Conservation (phyloP, 92 coral and sea anemone species). For the Epizoanthus illoricatus region DNA sequence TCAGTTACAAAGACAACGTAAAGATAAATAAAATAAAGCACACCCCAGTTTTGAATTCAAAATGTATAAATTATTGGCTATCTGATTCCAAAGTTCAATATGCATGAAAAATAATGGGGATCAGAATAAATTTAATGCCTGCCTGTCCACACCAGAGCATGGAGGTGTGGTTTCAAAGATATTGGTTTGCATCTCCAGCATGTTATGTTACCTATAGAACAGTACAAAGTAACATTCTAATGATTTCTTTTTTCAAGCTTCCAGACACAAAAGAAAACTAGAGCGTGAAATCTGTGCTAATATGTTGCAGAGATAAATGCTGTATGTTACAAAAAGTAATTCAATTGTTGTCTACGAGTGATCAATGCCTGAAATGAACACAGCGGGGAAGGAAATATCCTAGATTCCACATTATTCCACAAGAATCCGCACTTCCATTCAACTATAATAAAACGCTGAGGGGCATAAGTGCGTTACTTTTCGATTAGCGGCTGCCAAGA, state of each 20-base stretch:
- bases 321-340: neutral
- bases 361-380: neutral
- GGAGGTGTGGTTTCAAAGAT: constrained; percentile 6
- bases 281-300: neutral
- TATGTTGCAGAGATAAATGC: neutral
- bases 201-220: neutral
- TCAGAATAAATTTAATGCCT: no score
- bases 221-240: constrained; percentile 11
- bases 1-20: no score
- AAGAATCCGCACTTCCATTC: neutral
- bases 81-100: no score
- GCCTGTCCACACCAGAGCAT: neutral
- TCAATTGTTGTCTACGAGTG: neutral
- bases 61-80: no score
- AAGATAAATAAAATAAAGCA: no score
- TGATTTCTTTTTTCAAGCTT: neutral
- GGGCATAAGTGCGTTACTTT: neutral
- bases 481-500: neutral
- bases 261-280: neutral
- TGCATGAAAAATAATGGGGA: no score
- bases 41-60: no score
- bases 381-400: neutral
- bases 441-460: neutral
- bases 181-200: neutral
- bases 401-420: neutral